These are phyloP conservation scores for Pristiophorus japonicus DNA, from an alignment of 2,113 vertebrate species.

Conservation along the genomic window DNA sequence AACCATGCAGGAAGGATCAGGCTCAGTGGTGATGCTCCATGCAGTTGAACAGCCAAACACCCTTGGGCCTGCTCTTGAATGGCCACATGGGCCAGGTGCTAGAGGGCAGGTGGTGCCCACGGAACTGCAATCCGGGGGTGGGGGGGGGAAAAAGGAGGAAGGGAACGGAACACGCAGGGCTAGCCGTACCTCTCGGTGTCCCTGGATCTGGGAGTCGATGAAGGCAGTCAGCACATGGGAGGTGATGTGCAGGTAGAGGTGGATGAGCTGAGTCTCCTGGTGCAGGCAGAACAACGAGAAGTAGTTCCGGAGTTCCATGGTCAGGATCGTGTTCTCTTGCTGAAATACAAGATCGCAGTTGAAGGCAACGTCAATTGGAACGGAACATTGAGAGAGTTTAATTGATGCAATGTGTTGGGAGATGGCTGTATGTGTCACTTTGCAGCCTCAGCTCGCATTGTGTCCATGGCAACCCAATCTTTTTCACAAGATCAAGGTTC, in stretches of 20 bases:
- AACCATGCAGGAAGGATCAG: background rate
- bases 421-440: too few relatives aligned
- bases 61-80: background rate
- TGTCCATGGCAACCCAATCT: too few relatives aligned
- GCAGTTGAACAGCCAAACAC: background rate
- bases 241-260: slow-evolving; percentile 84
- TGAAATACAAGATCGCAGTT: slow-evolving; percentile 45
- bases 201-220: slow-evolving; percentile 91
- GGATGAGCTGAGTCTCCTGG: slow-evolving; percentile 94
- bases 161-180: background rate
- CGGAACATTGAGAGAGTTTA: too few relatives aligned
- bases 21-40: background rate
- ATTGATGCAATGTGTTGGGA: too few relatives aligned
- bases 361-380: background rate
- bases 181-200: slow-evolving; percentile 80
- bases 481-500: too few relatives aligned
- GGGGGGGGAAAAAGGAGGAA: too few relatives aligned
- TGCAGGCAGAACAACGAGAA: slow-evolving; percentile 93
- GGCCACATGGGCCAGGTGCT: background rate
- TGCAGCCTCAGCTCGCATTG: too few relatives aligned
- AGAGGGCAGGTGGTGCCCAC: background rate
- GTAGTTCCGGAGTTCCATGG: slow-evolving; percentile 90
- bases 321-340: slow-evolving; percentile 92
- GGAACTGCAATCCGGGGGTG: background rate
- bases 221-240: slow-evolving; percentile 87